phyloP scores from a whole-genome alignment of 2,113 vertebrate genomes.

The Amblyornis subalaris region DNA sequence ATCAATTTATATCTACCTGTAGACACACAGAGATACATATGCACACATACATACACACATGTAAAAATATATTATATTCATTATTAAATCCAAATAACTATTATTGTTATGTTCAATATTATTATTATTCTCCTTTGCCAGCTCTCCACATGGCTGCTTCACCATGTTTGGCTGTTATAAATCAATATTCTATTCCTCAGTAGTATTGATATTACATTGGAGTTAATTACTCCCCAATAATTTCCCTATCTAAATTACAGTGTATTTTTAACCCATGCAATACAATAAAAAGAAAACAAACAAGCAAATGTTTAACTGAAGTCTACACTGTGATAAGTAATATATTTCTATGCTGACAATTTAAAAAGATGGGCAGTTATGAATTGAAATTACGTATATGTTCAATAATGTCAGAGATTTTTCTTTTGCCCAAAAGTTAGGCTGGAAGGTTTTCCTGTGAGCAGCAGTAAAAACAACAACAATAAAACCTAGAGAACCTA shows the following conservation, averaged over 20 bases:
- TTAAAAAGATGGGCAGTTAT: background rate
- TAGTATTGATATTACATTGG: background rate
- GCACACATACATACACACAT: background rate
- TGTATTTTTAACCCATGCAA: background rate
- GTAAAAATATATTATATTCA: background rate
- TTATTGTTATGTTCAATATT: background rate
- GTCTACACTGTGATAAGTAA: background rate
- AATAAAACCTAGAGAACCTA: background rate
- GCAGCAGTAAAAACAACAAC: background rate
- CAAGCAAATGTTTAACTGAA: background rate
- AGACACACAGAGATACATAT: rapidly evolving
- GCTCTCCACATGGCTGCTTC: background rate
- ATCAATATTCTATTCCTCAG: background rate
- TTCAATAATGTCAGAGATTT: background rate
- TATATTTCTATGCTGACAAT: background rate
- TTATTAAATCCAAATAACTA: background rate
- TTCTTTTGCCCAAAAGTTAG: background rate
- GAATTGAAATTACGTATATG: background rate
- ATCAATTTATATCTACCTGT: background rate
- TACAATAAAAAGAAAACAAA: background rate
- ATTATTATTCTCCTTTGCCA: background rate
- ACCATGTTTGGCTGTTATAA: background rate
- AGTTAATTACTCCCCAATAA: background rate
- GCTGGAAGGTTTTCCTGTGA: background rate
- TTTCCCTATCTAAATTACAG: background rate